Evolutionary conservation across 2,888 invertebrate genomes (phyloP).

Genomic region (Eucriotettix oculatus): DNA sequence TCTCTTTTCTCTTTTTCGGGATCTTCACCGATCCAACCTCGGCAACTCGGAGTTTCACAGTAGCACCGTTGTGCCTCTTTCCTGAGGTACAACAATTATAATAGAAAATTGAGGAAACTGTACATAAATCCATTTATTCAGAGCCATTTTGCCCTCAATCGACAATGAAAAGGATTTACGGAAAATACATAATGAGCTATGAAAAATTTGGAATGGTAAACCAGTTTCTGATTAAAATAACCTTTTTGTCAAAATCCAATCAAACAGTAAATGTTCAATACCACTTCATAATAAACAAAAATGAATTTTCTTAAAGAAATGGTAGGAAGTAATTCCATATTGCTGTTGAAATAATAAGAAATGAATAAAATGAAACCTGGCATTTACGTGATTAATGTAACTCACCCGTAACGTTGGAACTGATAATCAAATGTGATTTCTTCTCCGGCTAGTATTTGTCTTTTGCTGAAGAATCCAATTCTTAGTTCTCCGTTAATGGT

Average conservation of each 20-base stretch:
- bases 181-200: no score
- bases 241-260: no score
- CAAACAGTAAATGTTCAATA: no score
- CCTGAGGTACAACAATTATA: slow-evolving; percentile 28
- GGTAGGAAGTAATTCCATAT: no score
- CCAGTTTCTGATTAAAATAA: no score
- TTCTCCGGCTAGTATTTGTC: slow-evolving; percentile 67
- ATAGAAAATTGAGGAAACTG: not conserved
- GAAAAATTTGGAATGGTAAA: no score
- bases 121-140: not conserved
- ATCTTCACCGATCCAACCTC: slow-evolving; percentile 90
- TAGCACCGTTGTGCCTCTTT: slow-evolving; percentile 92
- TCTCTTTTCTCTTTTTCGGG: slow-evolving; percentile 31
- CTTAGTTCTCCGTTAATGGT: slow-evolving; percentile 82
- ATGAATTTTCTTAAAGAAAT: no score
- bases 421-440: slow-evolving; percentile 99
- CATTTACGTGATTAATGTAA: slow-evolving; percentile 6
- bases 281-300: no score
- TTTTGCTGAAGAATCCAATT: slow-evolving; percentile 90
- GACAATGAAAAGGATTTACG: no score
- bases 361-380: slow-evolving; percentile 5
- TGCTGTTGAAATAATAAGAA: slow-evolving; percentile 13
- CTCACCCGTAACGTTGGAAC: slow-evolving; percentile 88
- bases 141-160: no score
- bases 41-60: slow-evolving; percentile 76